Evolutionary conservation across 2,113 vertebrate genomes (phyloP), one percentile per base, ranked within the genome.

Genomic region (Centrocercus urophasianus): DNA sequence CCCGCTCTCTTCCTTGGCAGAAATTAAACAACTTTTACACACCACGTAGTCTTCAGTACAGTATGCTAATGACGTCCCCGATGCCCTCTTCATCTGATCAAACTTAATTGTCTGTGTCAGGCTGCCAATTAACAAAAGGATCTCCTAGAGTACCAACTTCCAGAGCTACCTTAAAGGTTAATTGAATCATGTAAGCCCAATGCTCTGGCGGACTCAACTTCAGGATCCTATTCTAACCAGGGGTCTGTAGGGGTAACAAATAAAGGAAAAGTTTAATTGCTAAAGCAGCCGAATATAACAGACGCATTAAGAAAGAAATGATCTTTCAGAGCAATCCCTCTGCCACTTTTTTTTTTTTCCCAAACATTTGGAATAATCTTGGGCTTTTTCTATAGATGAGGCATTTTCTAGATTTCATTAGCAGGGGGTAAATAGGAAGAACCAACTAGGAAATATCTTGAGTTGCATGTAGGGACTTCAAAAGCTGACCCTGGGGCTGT

Each of bases 61-160:
- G 95, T 97, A 98, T 98, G 97, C 94, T 98, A 98, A 98, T 98
- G 96, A 96, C 69, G 93, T 98, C 98, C 98, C 98, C 28, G 47
- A 96, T 97, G 98, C 96, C 97, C 97, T 97, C 97, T 98, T 98
- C 96, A 97, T 98, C 98, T 97, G 98, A 98, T 98, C 97, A 97
- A 94, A 98, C 97, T 97, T 98, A 98, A 98, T 98, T 98, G 97
- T 97, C 97, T 98, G 98, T 98, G 97, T 98, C 98, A 98, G 97
- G 95, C 96, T 98, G 97, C 97, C 98, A 98, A 98, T 98, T 98
- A 98, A 97, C 96, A 96, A 96, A 97, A 97, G 96, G 93, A 96
- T 98, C 93, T 97, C 96, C 94, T 96, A 94, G 93, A 79, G 67
- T 96, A 98, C 97, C 95, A 95, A 97, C 97, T 97, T 98, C 97